These are phyloP conservation scores for Sylvia borin DNA, from an alignment of 2,797 vertebrate genomes.

Conservation along the genomic window DNA sequence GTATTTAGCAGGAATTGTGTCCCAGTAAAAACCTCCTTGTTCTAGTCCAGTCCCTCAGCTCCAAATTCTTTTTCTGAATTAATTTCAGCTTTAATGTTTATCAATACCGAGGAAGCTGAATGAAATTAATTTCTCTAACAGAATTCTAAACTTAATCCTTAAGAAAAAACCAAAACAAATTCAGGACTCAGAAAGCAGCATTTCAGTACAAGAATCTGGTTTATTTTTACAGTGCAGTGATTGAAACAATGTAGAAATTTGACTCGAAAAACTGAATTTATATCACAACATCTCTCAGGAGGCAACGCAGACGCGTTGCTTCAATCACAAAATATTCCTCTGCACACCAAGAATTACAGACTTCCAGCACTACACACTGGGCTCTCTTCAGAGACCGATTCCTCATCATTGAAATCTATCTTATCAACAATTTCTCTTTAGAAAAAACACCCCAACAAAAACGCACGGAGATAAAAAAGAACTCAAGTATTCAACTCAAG, in stretches of 20 bases:
- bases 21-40: neutral
- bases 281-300: conserved; percentile 58
- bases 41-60: neutral
- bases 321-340: conserved; percentile 68
- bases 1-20: neutral
- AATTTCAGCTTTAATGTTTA: neutral
- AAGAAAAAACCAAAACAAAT: neutral
- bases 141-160: neutral
- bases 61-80: neutral
- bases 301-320: neutral
- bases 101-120: rapidly evolving
- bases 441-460: neutral
- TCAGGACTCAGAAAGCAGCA: neutral
- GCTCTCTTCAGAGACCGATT: conserved; percentile 22
- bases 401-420: conserved; percentile 54
- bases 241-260: conserved; percentile 59
- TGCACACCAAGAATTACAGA: conserved; percentile 63
- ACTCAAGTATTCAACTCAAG: conserved; percentile 62
- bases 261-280: conserved; percentile 56
- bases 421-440: conserved; percentile 61
- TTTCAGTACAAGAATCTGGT: conserved; percentile 62
- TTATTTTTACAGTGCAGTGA: conserved; percentile 65
- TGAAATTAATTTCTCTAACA: neutral
- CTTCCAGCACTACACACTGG: conserved; percentile 19
- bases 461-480: conserved; percentile 64